Percentiles rank a stretch among this genome's conserved stretches.
Evolutionary conservation across 2,797 vertebrate genomes (phyloP).

Genomic region (Melopsittacus undulatus): DNA sequence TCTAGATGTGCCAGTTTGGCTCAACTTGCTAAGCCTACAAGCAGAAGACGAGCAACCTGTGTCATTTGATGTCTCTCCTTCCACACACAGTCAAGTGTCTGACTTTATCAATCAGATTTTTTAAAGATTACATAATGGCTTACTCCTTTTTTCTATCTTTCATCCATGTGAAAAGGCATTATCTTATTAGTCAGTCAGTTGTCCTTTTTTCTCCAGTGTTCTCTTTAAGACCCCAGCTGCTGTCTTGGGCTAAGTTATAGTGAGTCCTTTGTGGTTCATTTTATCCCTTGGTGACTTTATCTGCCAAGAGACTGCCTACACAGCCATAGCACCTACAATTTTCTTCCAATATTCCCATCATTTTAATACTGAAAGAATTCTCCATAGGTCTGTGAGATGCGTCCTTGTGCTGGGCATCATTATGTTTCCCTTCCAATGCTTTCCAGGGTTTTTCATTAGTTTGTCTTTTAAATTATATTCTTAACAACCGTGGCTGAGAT

Average conservation of each 20-base stretch:
- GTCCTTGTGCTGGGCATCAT: not conserved
- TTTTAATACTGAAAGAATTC: not conserved
- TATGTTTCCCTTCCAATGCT: not conserved
- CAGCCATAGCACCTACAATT: not conserved
- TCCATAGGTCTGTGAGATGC: not conserved
- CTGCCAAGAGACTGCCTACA: not conserved
- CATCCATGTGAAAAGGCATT: not conserved
- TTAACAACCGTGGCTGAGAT: not conserved
- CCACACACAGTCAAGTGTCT: not conserved
- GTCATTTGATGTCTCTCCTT: not conserved
- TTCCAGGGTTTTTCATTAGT: not conserved
- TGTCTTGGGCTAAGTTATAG: not conserved
- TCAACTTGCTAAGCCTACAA: not conserved
- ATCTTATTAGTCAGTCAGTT: not conserved
- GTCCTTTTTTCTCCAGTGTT: not conserved
- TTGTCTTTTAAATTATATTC: not conserved
- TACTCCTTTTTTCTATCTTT: not conserved
- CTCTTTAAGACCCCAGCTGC: slow-evolving; percentile 25
- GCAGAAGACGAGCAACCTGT: not conserved
- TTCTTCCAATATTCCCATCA: not conserved
- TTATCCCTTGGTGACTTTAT: not conserved
- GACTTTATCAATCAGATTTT: not conserved
- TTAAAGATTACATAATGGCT: not conserved
- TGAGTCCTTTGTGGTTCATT: not conserved
- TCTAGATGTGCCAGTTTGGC: not conserved